Evolutionary conservation across 2,113 vertebrate species (phyloP), one percentile per base, ranked within the genome.

Genomic region (Erythrocebus patas): DNA sequence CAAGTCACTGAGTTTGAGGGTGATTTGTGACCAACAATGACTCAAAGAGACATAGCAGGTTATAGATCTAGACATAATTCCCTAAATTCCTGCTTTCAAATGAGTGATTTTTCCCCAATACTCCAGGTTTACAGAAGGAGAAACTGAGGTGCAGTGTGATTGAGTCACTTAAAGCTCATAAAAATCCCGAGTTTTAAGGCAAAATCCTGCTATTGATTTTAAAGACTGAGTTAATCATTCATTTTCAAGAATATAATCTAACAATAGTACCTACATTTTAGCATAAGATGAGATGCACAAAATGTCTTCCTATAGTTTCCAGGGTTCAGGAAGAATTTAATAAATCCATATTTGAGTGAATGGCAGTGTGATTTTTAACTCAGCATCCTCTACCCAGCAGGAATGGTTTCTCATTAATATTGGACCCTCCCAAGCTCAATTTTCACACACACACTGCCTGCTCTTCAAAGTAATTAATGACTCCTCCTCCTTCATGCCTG

Each of bases 361-460:
- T 12, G 48, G 11, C 14, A 20, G 2, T 45, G 18, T 43, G 82
- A 9, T 5, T 38, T 61, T 52, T 70, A 48, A 32, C 48, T 35
- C 55, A 30, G 30, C 1, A 3, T 14, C 25, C 7, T 18, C 80
- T 5, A 6, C 9, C 20, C 14, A 10, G 16, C 7, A 3, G 0
- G 5, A 9, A 12, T 23, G 23, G 20, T 48, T 73, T 18, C 38
- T 13, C 3, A 4, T 14, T 22, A 66, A 73, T 50, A n/a, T 16
- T 17, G 55, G 59, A 57, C 7, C 3, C 20, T 27, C 38, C 3
- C 32, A 52, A 16, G 11, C 17, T 30, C 8, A 4, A 5, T 22
- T 17, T 16, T 43, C 35, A 35, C 9, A 13, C 17, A 2, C 11
- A 25, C 2, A 16, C 23, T 2, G 40, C 8, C 14, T 22, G 5